Evolutionary conservation across 2,888 invertebrate species (phyloP), one percentile per base, ranked within the genome.

Genomic region (Protophormia terraenovae): DNA sequence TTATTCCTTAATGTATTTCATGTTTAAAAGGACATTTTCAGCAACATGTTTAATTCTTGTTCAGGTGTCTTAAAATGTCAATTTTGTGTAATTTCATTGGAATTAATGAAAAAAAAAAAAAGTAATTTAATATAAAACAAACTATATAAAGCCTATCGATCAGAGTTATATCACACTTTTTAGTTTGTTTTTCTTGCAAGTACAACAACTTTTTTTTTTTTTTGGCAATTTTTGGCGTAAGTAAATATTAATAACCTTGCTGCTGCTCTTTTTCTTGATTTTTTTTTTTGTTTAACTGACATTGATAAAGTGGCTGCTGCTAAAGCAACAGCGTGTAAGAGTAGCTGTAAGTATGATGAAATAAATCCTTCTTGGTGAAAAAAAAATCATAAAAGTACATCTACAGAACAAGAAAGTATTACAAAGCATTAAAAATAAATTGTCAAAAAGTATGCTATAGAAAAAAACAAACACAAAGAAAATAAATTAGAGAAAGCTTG

Each of bases 301-400:
- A 78, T 38, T 85, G 85, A 82, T 85, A 71, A 85, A 85, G 85
- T 71, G 69, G 62, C 71, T 85, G 62, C 71, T 85, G 85, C 75
- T 73, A 82, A 35, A 82, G 85, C 78, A 75, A 78, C 78, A 82
- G 78, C 27, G 64, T 71, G 53, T 50, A 5, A 8, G 16, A 3
- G 27, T 53, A 45, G 10, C 10, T 35, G 45, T 27, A 6, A 5
- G 14, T 76, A 12, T 66, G 22, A 58, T 12, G 1, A n/a, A 6
- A 79, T 19, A 75, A 73, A 58, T 75, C 62, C 69, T 55, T 79
- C 58, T 41, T 7, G 22, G 4, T n/a, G 10, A 22, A 53, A 72
- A 69, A 38, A 10, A 4, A 77, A 60, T 32, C 29, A 60, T 60
- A 41, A 10, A 47, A 71, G 12, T 24, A 72, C 24, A 66, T 32